Evolutionary conservation across 1,140 invertebrate genomes (phyloP), one percentile per base, ranked within the genome.

Genomic region (Diorhabda carinulata): DNA sequence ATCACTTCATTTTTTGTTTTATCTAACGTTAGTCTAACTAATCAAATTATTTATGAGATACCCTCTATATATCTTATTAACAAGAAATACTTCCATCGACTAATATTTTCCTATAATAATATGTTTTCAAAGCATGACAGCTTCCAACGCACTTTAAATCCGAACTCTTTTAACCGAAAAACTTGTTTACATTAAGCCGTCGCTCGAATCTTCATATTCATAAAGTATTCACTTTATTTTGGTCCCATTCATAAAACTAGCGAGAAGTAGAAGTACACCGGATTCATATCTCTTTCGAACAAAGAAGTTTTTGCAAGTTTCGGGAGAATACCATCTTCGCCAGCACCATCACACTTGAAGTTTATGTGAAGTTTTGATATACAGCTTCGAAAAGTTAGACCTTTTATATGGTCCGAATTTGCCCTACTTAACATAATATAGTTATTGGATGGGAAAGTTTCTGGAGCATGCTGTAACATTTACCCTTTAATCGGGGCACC

Each of bases 371-470:
- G 52, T 67, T 67, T 67, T 67, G 65, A 67, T 67, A 67, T 67
- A 67, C 65, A 67, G 57, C 63, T 64, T 41, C 5, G 44, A 43
- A 59, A 67, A 52, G 59, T 61, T 67, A 10, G n/a, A 8, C 25
- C 65, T 57, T 52, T 67, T 67, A 67, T 67, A 60, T 47, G 65
- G 57, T 60, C 65, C 57, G 57, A 67, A 67, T 70, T 70, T 61
- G 64, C 64, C 57, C 69, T 57, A 61, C 64, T 70, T 57, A 66
- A 66, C 69, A 66, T 70, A 70, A 70, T 70, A 66, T 66, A 70
- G 69, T 66, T 70, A 70, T 70, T 70, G 69, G 69, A 10, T 41
- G 45, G 6, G n/a, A n/a, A 66, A 70, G 69, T 70, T 70, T 70
- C 69, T 66, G 43, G 64, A 70, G 64, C 64, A 65, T 66, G 57